A percentile compares a stretch with the other conserved stretches of the same genome.
These are phyloP conservation scores for Nylanderia fulva DNA, from an alignment of 1,140 invertebrate species.

Conservation along the genomic window DNA sequence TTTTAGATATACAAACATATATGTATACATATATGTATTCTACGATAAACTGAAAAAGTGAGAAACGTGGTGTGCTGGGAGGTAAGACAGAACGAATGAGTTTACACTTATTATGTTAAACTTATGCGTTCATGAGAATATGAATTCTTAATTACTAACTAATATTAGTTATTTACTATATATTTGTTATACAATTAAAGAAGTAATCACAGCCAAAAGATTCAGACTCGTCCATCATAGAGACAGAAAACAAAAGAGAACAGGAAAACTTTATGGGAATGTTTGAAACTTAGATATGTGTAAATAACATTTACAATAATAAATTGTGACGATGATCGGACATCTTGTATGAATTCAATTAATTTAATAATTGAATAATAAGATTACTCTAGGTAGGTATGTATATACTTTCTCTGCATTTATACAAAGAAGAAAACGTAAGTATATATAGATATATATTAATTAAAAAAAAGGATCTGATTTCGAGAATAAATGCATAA, in stretches of 20 bases:
- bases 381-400: constrained; percentile 51
- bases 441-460: constrained; percentile 70
- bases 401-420: constrained; percentile 41
- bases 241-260: constrained; percentile 68
- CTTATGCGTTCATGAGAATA: constrained; percentile 75
- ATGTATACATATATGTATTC: constrained; percentile 52
- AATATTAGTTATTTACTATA: constrained; percentile 81
- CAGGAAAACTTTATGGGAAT: constrained; percentile 75
- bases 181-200: constrained; percentile 73
- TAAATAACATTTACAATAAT: constrained; percentile 84
- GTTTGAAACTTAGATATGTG: constrained; percentile 81
- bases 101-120: constrained; percentile 75
- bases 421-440: constrained; percentile 63
- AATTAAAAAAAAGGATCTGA: constrained; percentile 21
- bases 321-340: constrained; percentile 78
- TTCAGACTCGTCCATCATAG: constrained; percentile 73
- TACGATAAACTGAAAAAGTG: constrained; percentile 55
- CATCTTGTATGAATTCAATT: constrained; percentile 62
- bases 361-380: constrained; percentile 63
- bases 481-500: constrained; percentile 45
- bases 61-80: constrained; percentile 46
- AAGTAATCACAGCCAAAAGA: constrained; percentile 72
- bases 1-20: constrained; percentile 67
- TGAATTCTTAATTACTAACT: constrained; percentile 77
- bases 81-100: constrained; percentile 63